Evolutionary conservation across 2,797 vertebrate species (phyloP).

Genomic region (Loris lydekkerianus): DNA sequence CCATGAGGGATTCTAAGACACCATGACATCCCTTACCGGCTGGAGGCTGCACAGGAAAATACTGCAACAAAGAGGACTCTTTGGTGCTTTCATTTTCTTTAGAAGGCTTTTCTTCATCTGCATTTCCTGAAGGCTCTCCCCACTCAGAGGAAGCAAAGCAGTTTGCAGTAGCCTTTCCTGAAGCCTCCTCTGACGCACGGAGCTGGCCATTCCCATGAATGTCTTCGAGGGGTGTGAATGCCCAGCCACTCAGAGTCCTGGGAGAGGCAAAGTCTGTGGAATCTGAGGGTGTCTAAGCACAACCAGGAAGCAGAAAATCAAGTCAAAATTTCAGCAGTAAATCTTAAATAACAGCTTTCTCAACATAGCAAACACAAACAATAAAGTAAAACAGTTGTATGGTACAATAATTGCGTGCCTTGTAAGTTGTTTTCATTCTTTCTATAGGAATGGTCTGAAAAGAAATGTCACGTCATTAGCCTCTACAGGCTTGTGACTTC

Average conservation of each 20-base stretch:
- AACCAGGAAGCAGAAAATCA: constrained; percentile 67
- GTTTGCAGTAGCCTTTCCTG: constrained; percentile 62
- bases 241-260: neutral
- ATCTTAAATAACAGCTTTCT: neutral
- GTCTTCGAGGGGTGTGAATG: constrained; percentile 64
- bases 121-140: constrained; percentile 70
- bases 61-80: constrained; percentile 88
- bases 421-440: neutral
- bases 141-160: constrained; percentile 72
- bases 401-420: neutral
- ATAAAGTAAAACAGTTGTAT: neutral
- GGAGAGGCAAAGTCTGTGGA: constrained; percentile 65
- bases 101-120: constrained; percentile 75
- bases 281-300: constrained; percentile 82
- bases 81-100: constrained; percentile 79
- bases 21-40: constrained; percentile 88
- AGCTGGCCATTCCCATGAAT: neutral
- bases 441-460: neutral
- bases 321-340: constrained; percentile 36
- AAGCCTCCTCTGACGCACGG: constrained; percentile 60
- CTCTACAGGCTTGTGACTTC: neutral
- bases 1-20: neutral
- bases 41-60: constrained; percentile 92
- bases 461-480: fast-evolving
- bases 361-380: neutral